Evolutionary conservation across 2,888 invertebrate genomes (phyloP).

Genomic region (Resseliella maxima): DNA sequence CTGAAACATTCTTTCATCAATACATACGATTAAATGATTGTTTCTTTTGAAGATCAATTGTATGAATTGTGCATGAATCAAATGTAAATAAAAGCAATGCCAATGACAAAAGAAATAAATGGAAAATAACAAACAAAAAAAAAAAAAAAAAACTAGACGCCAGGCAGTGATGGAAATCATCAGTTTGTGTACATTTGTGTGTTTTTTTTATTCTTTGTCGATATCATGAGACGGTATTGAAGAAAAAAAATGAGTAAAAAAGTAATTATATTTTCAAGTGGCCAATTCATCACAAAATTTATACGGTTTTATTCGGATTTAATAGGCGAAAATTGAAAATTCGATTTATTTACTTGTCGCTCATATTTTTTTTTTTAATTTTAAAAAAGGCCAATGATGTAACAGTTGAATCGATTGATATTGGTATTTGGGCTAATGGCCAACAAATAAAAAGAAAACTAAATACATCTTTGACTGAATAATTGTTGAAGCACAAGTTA

Average conservation of each 20-base stretch:
- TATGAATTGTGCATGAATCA: background rate
- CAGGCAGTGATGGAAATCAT: background rate
- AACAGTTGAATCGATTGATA: too few species aligned
- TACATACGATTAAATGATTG: background rate
- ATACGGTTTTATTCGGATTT: constrained; percentile 33
- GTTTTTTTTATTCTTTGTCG: background rate
- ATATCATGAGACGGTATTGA: background rate
- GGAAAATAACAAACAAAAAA: background rate
- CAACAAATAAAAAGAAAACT: background rate
- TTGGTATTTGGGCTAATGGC: background rate
- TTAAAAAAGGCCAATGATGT: background rate
- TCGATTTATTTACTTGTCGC: background rate
- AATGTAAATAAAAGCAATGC: background rate
- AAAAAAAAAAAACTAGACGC: background rate
- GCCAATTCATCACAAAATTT: constrained; percentile 45
- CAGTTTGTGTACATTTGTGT: background rate
- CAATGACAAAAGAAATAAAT: constrained; percentile 2
- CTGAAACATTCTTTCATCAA: too few species aligned
- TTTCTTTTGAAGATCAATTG: background rate
- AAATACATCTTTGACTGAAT: background rate
- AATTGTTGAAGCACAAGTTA: background rate
- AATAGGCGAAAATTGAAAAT: constrained; percentile 25
- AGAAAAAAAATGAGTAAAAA: background rate
- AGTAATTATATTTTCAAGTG: constrained; percentile 38
- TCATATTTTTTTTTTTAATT: background rate